Conservation (phyloP, 2,113 vertebrate genomes). For the Taxidea taxus region DNA sequence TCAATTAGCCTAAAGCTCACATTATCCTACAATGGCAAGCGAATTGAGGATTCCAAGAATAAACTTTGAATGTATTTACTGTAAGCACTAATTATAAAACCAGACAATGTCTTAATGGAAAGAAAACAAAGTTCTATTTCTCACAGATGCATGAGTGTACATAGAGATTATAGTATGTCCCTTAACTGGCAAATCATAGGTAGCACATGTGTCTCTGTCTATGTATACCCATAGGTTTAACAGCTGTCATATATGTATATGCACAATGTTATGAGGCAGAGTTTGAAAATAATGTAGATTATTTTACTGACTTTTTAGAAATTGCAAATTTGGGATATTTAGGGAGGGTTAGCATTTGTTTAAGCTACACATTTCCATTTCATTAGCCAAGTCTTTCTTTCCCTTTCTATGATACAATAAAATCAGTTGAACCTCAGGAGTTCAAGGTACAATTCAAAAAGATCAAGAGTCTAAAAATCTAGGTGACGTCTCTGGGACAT, state of each 20-base stretch:
- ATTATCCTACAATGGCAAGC: conserved; percentile 55
- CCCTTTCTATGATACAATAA: not conserved
- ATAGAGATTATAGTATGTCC: not conserved
- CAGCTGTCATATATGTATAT: not conserved
- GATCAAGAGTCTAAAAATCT: fast-evolving
- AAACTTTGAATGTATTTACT: conserved; percentile 67
- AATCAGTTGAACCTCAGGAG: not conserved
- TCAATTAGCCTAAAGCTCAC: conserved; percentile 66
- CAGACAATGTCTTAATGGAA: conserved; percentile 56
- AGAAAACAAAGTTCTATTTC: conserved; percentile 57
- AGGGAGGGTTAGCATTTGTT: not conserved
- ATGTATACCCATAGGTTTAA: not conserved
- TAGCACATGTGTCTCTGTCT: not conserved
- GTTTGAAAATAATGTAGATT: not conserved
- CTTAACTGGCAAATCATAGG: not conserved
- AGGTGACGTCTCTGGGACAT: not conserved
- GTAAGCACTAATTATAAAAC: conserved; percentile 67
- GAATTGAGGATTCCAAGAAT: conserved; percentile 51
- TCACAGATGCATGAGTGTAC: conserved; percentile 21
- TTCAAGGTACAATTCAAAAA: not conserved
- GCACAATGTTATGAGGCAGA: not conserved
- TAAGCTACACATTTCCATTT: not conserved
- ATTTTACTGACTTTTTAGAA: not conserved
- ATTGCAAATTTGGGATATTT: not conserved
- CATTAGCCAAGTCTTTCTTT: not conserved